phyloP scores from a whole-genome alignment of 2,797 vertebrate species.

The Mergus octosetaceus region DNA sequence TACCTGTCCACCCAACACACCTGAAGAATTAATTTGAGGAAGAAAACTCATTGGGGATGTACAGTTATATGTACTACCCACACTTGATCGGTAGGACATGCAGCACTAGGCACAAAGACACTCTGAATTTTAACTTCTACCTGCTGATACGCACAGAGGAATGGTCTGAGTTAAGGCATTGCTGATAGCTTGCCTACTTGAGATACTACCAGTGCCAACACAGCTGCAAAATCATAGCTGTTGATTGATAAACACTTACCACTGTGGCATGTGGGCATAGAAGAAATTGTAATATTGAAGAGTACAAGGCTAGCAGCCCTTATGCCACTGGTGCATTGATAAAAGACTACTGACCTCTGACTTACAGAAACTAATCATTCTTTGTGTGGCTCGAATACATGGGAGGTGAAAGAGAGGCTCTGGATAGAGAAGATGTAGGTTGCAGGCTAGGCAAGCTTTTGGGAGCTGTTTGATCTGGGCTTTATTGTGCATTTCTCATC shows the following conservation, averaged over 20 bases:
- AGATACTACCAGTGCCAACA: not conserved
- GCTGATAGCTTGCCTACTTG: not conserved
- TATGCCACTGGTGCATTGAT: not conserved
- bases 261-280: not conserved
- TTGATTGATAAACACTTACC: not conserved
- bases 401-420: not conserved
- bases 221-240: not conserved
- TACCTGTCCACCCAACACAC: not conserved
- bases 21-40: not conserved
- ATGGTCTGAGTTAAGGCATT: not conserved
- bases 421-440: not conserved
- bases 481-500: not conserved
- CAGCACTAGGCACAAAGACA: not conserved
- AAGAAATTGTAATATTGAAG: not conserved
- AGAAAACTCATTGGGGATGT: not conserved
- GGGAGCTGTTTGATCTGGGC: not conserved
- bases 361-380: not conserved
- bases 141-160: not conserved
- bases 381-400: not conserved
- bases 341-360: not conserved
- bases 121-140: not conserved
- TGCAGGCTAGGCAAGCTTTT: not conserved
- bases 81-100: not conserved
- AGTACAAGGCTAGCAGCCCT: not conserved
- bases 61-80: fast-evolving